Conservation (phyloP, 1,140 invertebrate genomes). For the Zaprionus lachaisei region DNA sequence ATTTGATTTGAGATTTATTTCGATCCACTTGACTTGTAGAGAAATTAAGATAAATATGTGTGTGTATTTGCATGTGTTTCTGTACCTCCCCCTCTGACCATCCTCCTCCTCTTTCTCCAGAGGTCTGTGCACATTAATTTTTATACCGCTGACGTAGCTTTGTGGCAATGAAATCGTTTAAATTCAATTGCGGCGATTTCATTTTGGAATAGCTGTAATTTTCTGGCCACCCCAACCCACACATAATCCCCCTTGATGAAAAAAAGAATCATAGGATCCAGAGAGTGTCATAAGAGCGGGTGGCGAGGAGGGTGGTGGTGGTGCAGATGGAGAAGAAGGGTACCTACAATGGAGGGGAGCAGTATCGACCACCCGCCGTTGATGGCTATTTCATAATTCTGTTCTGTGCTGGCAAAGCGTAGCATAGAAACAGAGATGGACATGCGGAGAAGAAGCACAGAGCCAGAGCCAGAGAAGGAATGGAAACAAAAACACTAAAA, state of each 20-base stretch:
- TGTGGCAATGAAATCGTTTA: conserved; percentile 80
- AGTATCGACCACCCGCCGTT: conserved; percentile 49
- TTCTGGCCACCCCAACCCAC: conserved; percentile 65
- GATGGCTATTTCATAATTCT: conserved; percentile 72
- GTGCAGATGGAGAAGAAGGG: conserved; percentile 1
- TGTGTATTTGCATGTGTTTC: neutral
- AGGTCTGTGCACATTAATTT: conserved; percentile 32
- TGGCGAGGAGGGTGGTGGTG: neutral
- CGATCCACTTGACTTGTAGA: neutral
- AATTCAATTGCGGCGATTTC: conserved; percentile 79
- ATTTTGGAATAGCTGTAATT: conserved; percentile 81
- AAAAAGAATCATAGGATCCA: conserved; percentile 9
- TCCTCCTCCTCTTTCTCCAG: conserved; percentile 2
- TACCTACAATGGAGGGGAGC: conserved; percentile 5
- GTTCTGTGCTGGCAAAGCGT: conserved; percentile 36
- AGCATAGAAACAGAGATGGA: conserved; percentile 26
- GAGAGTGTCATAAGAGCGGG: conserved; percentile 18
- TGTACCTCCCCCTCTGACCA: conserved; percentile 12
- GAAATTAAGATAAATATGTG: conserved; percentile 7
- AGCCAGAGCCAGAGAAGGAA: conserved; percentile 31
- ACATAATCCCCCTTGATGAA: conserved; percentile 18
- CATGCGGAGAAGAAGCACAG: conserved; percentile 16
- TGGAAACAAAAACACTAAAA: conserved; percentile 55
- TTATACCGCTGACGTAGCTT: conserved; percentile 57
- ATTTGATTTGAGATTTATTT: conserved; percentile 54